These are phyloP conservation scores for Punctoribates punctum DNA, from an alignment of 2,888 invertebrate species.

Conservation along the genomic window DNA sequence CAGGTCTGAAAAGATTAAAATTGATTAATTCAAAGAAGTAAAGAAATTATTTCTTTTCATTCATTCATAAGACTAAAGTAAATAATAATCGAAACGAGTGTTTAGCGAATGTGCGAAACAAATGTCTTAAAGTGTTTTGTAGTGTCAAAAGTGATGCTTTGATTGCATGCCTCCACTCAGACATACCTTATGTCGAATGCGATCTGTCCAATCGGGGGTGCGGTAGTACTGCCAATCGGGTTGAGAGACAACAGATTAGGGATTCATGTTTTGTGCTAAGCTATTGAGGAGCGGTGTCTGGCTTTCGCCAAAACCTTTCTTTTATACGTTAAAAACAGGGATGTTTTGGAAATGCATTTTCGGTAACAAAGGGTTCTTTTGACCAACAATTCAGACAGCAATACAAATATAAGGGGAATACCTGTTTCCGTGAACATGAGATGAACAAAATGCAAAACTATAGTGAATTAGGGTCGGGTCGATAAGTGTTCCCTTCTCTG, in stretches of 20 bases:
- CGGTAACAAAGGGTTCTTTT: background rate
- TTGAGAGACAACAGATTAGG: conserved; percentile 25
- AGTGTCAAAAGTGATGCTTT: background rate
- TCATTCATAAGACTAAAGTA: background rate
- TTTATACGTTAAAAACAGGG: background rate
- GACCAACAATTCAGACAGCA: background rate
- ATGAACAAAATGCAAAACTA: conserved; percentile 98
- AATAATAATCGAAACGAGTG: conserved; percentile 1
- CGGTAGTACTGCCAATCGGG: conserved; percentile 37
- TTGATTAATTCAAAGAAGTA: background rate
- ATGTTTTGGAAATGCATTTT: conserved; percentile 19
- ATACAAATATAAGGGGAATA: conserved; percentile 55
- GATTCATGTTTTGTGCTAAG: background rate
- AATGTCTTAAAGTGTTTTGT: background rate
- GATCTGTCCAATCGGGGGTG: conserved; percentile 49
- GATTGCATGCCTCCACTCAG: conserved; percentile 11
- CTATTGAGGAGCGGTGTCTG: background rate
- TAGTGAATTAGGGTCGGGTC: conserved; percentile 98
- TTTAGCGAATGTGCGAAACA: background rate
- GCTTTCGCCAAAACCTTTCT: background rate
- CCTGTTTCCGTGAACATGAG: conserved; percentile 98
- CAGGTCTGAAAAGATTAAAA: conserved; percentile 71
- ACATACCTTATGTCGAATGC: conserved; percentile 49
- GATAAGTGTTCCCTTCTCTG: conserved; percentile 89
- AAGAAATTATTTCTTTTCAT: background rate